A percentile compares a stretch with the other conserved stretches of the same genome.
These are phyloP conservation scores for Lutraria lutraria DNA, from an alignment of 2,888 invertebrate genomes.

Conservation along the genomic window DNA sequence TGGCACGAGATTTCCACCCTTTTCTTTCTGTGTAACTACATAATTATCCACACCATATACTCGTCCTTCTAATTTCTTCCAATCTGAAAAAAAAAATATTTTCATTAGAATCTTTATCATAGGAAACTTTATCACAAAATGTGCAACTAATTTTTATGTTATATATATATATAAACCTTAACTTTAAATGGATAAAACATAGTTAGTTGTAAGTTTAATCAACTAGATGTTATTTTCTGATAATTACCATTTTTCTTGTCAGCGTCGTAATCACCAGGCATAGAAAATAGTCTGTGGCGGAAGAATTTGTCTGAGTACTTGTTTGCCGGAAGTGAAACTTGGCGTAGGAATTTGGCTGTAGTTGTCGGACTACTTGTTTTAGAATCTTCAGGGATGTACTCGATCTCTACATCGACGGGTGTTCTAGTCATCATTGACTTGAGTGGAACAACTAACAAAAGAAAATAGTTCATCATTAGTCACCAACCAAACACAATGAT, in stretches of 20 bases:
- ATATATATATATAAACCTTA: background rate
- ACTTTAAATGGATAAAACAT: background rate
- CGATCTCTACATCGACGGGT: conserved; percentile 76
- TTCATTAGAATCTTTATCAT: no score
- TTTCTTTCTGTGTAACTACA: conserved; percentile 74
- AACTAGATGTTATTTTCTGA: background rate
- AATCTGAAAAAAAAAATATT: conserved; percentile 53
- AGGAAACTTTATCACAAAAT: background rate
- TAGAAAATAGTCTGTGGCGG: conserved; percentile 56
- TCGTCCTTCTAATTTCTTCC: conserved; percentile 68
- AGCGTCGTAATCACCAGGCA: conserved; percentile 47
- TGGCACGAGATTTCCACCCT: conserved; percentile 70
- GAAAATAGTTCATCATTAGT: background rate
- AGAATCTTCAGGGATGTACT: conserved; percentile 71
- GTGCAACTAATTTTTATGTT: background rate
- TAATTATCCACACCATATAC: conserved; percentile 79
- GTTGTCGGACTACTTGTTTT: conserved; percentile 38
- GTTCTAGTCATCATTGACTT: conserved; percentile 73
- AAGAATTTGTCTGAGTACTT: conserved; percentile 42
- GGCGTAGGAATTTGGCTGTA: conserved; percentile 55
- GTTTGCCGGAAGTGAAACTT: conserved; percentile 68
- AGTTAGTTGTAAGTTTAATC: background rate
- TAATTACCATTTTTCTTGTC: conserved; percentile 45
- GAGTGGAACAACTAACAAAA: conserved; percentile 76
- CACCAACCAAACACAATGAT: no score